A percentile compares a stretch with the other conserved stretches of the same genome.
phyloP scores from a whole-genome alignment of 2,888 invertebrate species.

The Drosophila pegasa region DNA sequence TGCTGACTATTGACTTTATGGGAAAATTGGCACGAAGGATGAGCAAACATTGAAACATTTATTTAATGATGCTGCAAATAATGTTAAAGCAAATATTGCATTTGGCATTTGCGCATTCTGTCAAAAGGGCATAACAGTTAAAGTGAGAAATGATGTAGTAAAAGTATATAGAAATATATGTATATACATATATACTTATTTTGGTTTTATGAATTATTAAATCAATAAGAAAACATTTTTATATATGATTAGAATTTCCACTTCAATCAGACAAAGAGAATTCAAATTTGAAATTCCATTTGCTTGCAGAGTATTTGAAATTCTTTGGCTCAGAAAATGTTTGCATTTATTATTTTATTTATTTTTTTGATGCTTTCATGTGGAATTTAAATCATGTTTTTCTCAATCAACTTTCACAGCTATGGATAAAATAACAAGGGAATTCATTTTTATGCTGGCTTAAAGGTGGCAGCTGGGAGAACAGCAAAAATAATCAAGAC shows the following conservation, averaged over 20 bases:
- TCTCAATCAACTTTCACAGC: conserved; percentile 34
- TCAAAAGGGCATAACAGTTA: not conserved
- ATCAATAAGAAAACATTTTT: too few relatives aligned
- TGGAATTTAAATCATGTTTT: conserved; percentile 15
- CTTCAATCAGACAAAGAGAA: not conserved
- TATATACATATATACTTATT: too few relatives aligned
- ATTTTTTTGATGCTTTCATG: not conserved
- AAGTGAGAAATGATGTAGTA: too few relatives aligned
- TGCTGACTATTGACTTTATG: not conserved
- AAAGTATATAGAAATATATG: too few relatives aligned
- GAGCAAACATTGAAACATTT: not conserved
- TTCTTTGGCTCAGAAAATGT: not conserved
- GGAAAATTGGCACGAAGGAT: not conserved
- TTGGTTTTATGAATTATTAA: too few relatives aligned
- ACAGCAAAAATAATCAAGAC: conserved; percentile 28
- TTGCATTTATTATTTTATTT: not conserved
- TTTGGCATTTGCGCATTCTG: not conserved
- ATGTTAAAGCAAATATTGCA: conserved; percentile 1
- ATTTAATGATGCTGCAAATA: not conserved
- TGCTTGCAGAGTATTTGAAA: not conserved
- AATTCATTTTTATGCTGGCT: conserved; percentile 10
- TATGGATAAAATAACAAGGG: conserved; percentile 54
- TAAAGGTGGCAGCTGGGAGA: conserved; percentile 15
- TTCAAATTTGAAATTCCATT: not conserved
- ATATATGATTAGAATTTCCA: not conserved